Evolutionary conservation across 2,888 invertebrate genomes (phyloP), one percentile per base, ranked within the genome.

Genomic region (Ophioninae sp.): DNA sequence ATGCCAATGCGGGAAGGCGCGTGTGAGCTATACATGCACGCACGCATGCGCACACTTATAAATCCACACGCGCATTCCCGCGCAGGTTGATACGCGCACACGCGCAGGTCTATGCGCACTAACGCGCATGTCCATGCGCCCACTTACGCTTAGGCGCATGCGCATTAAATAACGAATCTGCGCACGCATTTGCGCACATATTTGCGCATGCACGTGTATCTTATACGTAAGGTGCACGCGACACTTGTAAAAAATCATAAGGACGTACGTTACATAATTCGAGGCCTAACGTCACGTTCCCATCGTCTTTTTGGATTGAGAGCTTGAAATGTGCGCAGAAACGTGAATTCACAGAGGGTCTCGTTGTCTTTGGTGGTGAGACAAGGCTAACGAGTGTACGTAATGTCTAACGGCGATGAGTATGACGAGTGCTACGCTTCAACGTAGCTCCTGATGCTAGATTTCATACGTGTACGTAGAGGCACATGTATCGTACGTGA

Each of bases 391-490:
- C 85, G 81, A 85, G 84, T 87, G 89, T 90, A 90, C 85, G 88
- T 89, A 67, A 68, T 74, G 88, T 91, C 91, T 90, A 90, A 91
- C 89, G 89, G 88, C 89, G 89, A 91, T 88, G 89, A 90, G 89
- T 88, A 88, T 87, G 88, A 81, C 77, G 84, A 86, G 84, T 69
- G 79, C 64, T 72, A 68, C 82, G 68, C 79, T 79, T 79, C 79
- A 84, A 79, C 79, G 79, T 72, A 72, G 64, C 78, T 78, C 75
- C 75, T 81, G 70, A 84, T 81, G 62, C 65, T 78, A 23, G 59
- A 44, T 17, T 56, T n/a, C 65, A 59, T 75, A 73, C 75, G 39
- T 59, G 67, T 82, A 72, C 75, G 39, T 39, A n/a, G 37, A 39
- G 21, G 56, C 50, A 65, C 37, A 59, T 65, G 70, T 65, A 72